phyloP scores from a whole-genome alignment of 1,140 invertebrate species.

The Drosophila kepulauana region DNA sequence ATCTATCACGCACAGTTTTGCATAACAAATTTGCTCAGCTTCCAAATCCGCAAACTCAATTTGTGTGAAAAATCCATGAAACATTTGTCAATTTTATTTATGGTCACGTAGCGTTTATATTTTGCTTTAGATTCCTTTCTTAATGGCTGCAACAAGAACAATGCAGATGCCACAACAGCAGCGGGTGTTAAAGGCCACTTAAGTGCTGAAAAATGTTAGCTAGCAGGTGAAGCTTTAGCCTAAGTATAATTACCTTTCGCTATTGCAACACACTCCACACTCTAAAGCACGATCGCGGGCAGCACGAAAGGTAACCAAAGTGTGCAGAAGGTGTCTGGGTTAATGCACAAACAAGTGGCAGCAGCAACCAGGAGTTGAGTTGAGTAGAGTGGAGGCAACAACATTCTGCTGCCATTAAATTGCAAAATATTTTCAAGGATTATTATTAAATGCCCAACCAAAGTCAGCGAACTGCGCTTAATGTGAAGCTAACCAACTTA shows the following conservation, averaged over 20 bases:
- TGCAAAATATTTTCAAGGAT: slow-evolving; percentile 3
- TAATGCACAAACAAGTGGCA: slow-evolving; percentile 50
- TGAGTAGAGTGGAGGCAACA: not conserved
- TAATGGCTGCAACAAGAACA: slow-evolving; percentile 39
- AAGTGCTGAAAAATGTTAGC: slow-evolving; percentile 71
- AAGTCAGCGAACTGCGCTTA: slow-evolving; percentile 9
- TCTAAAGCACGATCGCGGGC: not conserved
- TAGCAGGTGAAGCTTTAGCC: slow-evolving; percentile 18
- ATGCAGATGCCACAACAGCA: slow-evolving; percentile 45
- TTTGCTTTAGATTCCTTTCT: slow-evolving; percentile 58
- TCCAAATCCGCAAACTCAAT: slow-evolving; percentile 66
- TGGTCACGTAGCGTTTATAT: slow-evolving; percentile 74
- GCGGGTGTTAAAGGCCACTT: slow-evolving; percentile 81
- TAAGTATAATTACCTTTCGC: slow-evolving; percentile 57
- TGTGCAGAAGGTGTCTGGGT: slow-evolving; percentile 38
- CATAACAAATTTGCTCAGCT: slow-evolving; percentile 58
- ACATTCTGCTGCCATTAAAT: slow-evolving; percentile 7
- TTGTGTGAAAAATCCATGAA: slow-evolving; percentile 51
- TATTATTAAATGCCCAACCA: not conserved
- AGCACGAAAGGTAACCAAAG: slow-evolving; percentile 16
- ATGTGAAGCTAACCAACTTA: slow-evolving; percentile 6
- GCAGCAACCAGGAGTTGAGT: not conserved
- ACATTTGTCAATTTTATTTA: slow-evolving; percentile 82
- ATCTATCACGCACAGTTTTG: slow-evolving; percentile 58
- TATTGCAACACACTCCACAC: slow-evolving; percentile 15